Evolutionary conservation across 2,797 vertebrate genomes (phyloP).

Genomic region (Vireo griseus): DNA sequence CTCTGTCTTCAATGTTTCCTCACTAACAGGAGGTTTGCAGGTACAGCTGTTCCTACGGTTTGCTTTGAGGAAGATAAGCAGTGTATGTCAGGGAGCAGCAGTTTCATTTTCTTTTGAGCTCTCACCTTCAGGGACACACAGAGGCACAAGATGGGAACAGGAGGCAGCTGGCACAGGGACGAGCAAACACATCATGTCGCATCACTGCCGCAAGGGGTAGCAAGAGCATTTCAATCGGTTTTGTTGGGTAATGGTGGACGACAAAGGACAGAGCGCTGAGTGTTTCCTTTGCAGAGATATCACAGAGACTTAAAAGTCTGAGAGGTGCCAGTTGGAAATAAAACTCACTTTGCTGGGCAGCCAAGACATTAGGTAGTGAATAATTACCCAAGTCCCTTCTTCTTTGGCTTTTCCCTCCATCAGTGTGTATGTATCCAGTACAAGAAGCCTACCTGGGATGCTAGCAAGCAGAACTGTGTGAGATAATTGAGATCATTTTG

Average conservation of each 20-base stretch:
- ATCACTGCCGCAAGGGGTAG: constrained; percentile 59
- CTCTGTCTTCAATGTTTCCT: not conserved
- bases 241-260: fast-evolving
- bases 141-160: not conserved
- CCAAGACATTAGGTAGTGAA: not conserved
- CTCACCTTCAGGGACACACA: not conserved
- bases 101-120: not conserved
- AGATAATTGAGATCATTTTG: not conserved
- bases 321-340: not conserved
- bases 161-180: not conserved
- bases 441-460: not conserved
- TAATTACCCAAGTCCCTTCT: not conserved
- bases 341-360: not conserved
- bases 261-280: not conserved
- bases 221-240: not conserved
- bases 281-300: not conserved
- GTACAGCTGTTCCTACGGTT: not conserved
- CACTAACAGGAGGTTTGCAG: not conserved
- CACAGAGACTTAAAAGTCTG: not conserved
- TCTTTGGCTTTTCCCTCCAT: not conserved
- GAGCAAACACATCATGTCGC: not conserved
- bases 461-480: not conserved
- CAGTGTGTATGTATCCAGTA: not conserved
- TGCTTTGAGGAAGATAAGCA: not conserved
- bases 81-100: not conserved